Base-by-base conservation (phyloP, 2,113 vertebrate species). In the Sander vitreus region DNA sequence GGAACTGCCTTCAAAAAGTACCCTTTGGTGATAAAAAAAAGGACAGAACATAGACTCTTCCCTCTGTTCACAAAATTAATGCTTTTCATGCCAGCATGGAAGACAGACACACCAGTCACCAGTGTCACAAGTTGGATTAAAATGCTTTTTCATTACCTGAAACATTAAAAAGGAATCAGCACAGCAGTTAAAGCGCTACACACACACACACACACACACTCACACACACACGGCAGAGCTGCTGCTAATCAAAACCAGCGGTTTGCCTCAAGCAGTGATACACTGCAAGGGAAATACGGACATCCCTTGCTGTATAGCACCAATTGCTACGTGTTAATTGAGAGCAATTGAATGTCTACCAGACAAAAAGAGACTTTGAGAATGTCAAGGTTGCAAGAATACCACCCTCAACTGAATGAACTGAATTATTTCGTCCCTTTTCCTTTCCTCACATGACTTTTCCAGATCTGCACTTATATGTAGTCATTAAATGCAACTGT, bases 91-190 rank as follows among this genome's bases (percentile, higher is more conserved):
- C 9, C 23, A 62, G 68, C 58, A n/a, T 0, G 18, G 25, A 25
- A 3, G 14, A 60, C 51, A 48, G 55, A 74, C 1, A 0, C 55
- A 48, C 0, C 14, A n/a, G 27, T 71, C 39, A 60, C 19, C 16
- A 2, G 64, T 80, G 57, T 76, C 76, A 64, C 27, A 36, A 69
- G 60, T 60, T 45, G 71, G 25, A 88, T 89, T 78, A 81, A 80
- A 87, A 85, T 23, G 47, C 71, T 33, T 21, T 85, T 86, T 88
- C 76, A 80, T 81, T 83, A 81, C 58, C 23, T 50, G 73, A 73
- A 68, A 87, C 80, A 59, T 89, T 78, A 86, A 89, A 84, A 88
- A 77, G 69, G 64, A 64, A 77, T 89, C 54, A 69, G 76, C 69
- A 3, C 66, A 77, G 72, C 66, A 21, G 57, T 83, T 62, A 81